Evolutionary conservation across 2,797 vertebrate species (phyloP).

Genomic region (Rhincodon typus): DNA sequence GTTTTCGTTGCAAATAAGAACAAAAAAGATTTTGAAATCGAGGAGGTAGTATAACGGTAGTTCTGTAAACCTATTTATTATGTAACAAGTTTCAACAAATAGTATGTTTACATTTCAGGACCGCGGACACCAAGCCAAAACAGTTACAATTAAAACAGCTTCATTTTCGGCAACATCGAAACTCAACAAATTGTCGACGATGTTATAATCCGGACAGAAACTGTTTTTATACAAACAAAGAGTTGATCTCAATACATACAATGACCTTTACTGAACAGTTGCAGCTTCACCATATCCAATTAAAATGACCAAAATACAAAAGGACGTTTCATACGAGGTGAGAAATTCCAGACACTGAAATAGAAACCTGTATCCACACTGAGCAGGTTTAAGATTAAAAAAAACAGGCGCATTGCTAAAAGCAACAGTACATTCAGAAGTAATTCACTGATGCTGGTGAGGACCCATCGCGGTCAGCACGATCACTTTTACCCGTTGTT

Average conservation of each 20-base stretch:
- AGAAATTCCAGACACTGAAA: not conserved
- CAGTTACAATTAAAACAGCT: slow-evolving; percentile 15
- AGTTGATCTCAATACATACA: not conserved
- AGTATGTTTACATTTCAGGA: not conserved
- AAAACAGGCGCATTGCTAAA: not conserved
- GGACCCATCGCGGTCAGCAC: not conserved
- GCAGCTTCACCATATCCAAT: not conserved
- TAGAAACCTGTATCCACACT: not conserved
- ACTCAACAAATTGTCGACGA: too few species aligned
- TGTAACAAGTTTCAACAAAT: not conserved
- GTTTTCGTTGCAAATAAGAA: not conserved
- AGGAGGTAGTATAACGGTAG: not conserved
- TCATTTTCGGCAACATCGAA: not conserved
- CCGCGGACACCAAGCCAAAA: not conserved
- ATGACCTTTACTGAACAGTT: not conserved
- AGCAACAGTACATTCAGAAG: not conserved
- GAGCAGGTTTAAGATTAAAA: not conserved
- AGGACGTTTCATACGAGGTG: not conserved
- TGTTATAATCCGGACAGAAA: not conserved
- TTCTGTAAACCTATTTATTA: not conserved
- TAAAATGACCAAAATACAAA: not conserved
- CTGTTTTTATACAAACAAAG: not conserved
- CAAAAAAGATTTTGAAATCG: not conserved
- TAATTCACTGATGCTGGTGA: not conserved
- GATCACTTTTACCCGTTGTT: not conserved